Evolutionary conservation across 2,888 invertebrate species (phyloP).

Genomic region (Sericinus montela): DNA sequence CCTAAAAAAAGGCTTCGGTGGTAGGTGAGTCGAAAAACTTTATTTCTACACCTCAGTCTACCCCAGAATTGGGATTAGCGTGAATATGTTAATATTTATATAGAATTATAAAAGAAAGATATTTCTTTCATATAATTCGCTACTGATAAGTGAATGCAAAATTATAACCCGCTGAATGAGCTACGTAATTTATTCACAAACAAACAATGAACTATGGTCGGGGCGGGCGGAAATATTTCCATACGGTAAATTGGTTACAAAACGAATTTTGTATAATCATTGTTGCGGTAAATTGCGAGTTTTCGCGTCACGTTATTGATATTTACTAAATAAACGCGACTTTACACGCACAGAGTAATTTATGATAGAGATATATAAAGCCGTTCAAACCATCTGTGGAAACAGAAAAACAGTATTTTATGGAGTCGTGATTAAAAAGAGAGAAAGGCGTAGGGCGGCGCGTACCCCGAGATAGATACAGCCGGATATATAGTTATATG

Average conservation of each 20-base stretch:
- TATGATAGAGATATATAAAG: neutral
- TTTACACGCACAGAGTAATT: neutral
- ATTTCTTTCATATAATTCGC: slow-evolving; percentile 28
- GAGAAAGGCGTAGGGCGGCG: neutral
- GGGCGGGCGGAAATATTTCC: slow-evolving; percentile 12
- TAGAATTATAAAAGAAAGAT: too few species aligned
- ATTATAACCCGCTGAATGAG: slow-evolving; percentile 13
- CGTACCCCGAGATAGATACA: neutral
- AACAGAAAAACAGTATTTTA: neutral
- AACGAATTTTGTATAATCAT: slow-evolving; percentile 19
- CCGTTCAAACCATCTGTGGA: neutral
- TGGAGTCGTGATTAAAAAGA: slow-evolving; percentile 1
- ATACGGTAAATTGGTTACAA: slow-evolving; percentile 21
- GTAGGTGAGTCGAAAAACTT: too few species aligned
- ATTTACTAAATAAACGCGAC: slow-evolving; percentile 9
- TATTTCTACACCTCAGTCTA: too few species aligned
- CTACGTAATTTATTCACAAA: slow-evolving; percentile 15
- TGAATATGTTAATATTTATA: too few species aligned
- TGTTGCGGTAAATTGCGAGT: slow-evolving; percentile 20
- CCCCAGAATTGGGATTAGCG: too few species aligned
- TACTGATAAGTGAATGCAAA: slow-evolving; percentile 9
- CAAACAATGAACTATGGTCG: slow-evolving; percentile 16
- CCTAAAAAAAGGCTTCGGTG: too few species aligned
- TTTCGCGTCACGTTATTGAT: slow-evolving; percentile 1
- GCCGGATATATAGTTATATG: neutral